phyloP scores from a whole-genome alignment of 2,888 invertebrate species.

The Brenthis daphne region DNA sequence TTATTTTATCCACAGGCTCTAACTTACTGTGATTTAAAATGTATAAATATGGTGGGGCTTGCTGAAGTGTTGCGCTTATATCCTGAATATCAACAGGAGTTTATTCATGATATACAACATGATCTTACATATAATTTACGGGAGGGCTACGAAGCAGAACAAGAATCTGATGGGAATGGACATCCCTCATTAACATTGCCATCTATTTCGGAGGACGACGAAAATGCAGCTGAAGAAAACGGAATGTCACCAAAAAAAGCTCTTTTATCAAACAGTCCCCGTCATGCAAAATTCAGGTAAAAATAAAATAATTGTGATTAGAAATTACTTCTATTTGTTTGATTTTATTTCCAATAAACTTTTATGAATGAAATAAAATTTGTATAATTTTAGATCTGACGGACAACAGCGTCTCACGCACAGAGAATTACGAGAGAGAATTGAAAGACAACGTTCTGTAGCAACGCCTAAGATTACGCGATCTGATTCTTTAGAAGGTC shows the following conservation, averaged over 20 bases:
- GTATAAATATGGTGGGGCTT: constrained; percentile 94
- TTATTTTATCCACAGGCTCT: constrained; percentile 84
- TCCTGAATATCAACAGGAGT: constrained; percentile 97
- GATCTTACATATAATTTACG: constrained; percentile 96
- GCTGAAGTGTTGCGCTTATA: constrained; percentile 94
- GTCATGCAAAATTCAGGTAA: constrained; percentile 84
- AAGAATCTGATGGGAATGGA: constrained; percentile 89
- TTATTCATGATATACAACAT: constrained; percentile 96
- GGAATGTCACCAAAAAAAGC: constrained; percentile 85
- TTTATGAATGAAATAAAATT: constrained; percentile 11
- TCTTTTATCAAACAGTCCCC: constrained; percentile 84
- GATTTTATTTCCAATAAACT: background rate
- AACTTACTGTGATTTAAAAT: constrained; percentile 97
- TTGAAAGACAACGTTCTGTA: constrained; percentile 86
- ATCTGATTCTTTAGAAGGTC: constrained; percentile 83
- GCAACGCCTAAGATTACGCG: constrained; percentile 79
- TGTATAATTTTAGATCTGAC: constrained; percentile 56
- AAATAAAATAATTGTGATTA: background rate
- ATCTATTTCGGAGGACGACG: constrained; percentile 97
- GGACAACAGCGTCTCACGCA: constrained; percentile 68
- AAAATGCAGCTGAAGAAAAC: constrained; percentile 90
- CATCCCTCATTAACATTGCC: constrained; percentile 92
- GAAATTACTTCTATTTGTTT: background rate
- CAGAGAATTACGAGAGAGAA: constrained; percentile 83
- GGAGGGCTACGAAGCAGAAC: constrained; percentile 95